These are phyloP conservation scores for Seira ritae DNA, from an alignment of 2,888 invertebrate genomes.

Conservation along the genomic window DNA sequence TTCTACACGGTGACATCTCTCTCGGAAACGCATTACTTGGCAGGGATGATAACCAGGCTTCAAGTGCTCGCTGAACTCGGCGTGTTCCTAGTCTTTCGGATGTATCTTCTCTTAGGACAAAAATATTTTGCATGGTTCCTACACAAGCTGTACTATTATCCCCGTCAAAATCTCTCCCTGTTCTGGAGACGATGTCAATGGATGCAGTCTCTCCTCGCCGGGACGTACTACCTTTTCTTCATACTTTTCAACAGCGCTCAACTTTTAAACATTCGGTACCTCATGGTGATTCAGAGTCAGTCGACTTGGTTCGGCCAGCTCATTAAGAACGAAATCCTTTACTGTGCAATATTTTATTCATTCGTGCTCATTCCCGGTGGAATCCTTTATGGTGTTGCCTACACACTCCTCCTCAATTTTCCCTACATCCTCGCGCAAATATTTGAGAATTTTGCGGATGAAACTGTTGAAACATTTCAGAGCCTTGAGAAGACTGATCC, in stretches of 20 bases:
- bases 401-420: slow-evolving; percentile 3
- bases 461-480: slow-evolving; percentile 13
- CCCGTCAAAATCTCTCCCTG: neutral
- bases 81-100: neutral
- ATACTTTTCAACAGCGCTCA: neutral
- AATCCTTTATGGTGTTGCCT: neutral
- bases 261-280: neutral
- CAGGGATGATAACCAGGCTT: slow-evolving; percentile 23
- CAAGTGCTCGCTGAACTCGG: neutral
- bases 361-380: neutral
- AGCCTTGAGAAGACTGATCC: no score
- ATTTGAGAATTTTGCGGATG: slow-evolving; percentile 35
- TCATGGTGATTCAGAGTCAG: neutral
- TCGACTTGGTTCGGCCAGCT: slow-evolving; percentile 7
- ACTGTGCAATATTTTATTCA: neutral
- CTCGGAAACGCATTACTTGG: neutral
- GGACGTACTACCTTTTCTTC: neutral
- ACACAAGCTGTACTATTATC: slow-evolving; percentile 23
- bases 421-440: slow-evolving; percentile 15
- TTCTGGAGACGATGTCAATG: neutral
- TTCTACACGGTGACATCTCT: neutral
- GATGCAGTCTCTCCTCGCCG: neutral
- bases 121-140: slow-evolving; percentile 43
- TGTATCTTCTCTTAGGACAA: slow-evolving; percentile 11
- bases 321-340: neutral